Evolutionary conservation across 2,888 invertebrate species (phyloP).

Genomic region (Stenoptilia bipunctidactyla): DNA sequence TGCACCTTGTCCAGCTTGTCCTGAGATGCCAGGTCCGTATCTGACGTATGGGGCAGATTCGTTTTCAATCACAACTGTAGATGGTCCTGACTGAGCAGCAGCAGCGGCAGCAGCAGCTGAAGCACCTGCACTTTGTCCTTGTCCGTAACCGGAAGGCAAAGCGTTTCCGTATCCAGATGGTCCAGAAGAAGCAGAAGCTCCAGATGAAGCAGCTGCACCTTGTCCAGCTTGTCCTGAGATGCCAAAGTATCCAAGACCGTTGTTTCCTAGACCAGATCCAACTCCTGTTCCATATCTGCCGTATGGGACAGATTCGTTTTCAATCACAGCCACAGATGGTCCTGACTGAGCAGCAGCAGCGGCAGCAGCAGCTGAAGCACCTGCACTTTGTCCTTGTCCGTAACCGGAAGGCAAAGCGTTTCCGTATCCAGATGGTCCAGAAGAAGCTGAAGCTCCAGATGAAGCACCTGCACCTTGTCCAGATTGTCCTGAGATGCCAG

Average conservation of each 20-base stretch:
- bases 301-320: too few relatives aligned
- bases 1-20: slow-evolving; percentile 2
- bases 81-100: neutral
- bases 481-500: neutral
- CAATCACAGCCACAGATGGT: too few relatives aligned
- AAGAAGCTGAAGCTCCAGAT: too few relatives aligned
- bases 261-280: too few relatives aligned
- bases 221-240: too few relatives aligned
- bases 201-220: neutral
- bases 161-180: neutral
- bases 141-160: neutral
- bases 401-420: too few relatives aligned
- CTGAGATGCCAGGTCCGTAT: neutral
- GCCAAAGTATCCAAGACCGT: too few relatives aligned
- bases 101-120: too few relatives aligned
- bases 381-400: neutral
- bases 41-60: too few relatives aligned
- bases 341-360: neutral
- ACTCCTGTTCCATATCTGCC: too few relatives aligned
- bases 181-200: neutral
- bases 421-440: too few relatives aligned
- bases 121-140: neutral
- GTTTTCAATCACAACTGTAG: too few relatives aligned
- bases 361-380: slow-evolving; percentile 1
- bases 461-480: slow-evolving; percentile 3